phyloP scores from a whole-genome alignment of 2,888 invertebrate genomes.

The Sepioteuthis lessoniana region DNA sequence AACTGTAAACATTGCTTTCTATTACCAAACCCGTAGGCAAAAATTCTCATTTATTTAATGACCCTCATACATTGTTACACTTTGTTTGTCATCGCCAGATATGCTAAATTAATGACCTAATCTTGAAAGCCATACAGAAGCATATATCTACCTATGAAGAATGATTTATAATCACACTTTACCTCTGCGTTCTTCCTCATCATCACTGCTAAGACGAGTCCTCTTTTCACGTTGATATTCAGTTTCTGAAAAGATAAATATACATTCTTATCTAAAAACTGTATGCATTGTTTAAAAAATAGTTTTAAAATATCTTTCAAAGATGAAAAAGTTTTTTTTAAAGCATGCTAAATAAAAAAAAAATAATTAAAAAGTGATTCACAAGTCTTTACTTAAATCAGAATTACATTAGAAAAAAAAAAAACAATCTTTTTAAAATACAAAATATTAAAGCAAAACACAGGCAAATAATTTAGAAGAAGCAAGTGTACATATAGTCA shows the following conservation, averaged over 20 bases:
- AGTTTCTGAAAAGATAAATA: background rate
- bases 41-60: too few species aligned
- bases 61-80: background rate
- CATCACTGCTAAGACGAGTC: constrained; percentile 41
- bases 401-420: background rate
- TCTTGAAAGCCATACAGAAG: background rate
- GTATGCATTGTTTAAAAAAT: too few species aligned
- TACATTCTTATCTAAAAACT: background rate
- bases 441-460: background rate
- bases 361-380: too few species aligned
- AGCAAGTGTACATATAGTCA: too few species aligned
- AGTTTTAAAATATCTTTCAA: background rate
- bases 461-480: background rate
- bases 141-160: background rate
- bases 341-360: too few species aligned
- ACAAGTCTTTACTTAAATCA: background rate
- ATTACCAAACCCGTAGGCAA: too few species aligned
- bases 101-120: background rate
- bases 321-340: too few species aligned
- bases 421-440: background rate
- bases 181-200: constrained; percentile 46
- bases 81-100: background rate
- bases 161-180: background rate
- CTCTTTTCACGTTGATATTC: constrained; percentile 38
- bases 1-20: too few species aligned